phyloP scores from a whole-genome alignment of 2,888 invertebrate genomes.

The Bembecia ichneumoniformis region DNA sequence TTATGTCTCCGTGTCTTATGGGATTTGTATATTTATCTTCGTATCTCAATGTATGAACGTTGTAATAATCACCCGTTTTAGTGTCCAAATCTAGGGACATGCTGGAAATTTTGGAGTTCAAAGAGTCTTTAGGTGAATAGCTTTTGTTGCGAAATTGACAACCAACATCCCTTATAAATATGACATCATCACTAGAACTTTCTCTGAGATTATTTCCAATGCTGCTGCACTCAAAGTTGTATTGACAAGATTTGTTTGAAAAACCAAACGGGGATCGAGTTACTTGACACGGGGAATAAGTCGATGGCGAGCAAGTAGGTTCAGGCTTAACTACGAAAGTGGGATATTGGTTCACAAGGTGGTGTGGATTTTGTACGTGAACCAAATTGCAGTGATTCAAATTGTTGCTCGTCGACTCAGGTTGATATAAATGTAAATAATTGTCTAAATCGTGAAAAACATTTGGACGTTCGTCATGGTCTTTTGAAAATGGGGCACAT shows the following conservation, averaged over 20 bases:
- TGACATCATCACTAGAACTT: constrained; percentile 28
- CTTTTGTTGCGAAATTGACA: constrained; percentile 48
- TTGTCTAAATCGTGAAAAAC: constrained; percentile 22
- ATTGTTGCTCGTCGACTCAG: constrained; percentile 22
- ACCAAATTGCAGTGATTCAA: constrained; percentile 24
- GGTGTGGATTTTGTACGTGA: constrained; percentile 28
- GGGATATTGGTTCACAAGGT: constrained; percentile 23
- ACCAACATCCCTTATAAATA: constrained; percentile 58
- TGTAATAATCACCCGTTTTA: constrained; percentile 29
- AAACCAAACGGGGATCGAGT: constrained; percentile 18
- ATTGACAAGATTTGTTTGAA: constrained; percentile 52
- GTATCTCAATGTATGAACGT: constrained; percentile 36
- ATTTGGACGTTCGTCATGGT: constrained; percentile 26
- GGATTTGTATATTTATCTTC: constrained; percentile 44
- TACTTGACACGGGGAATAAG: constrained; percentile 22
- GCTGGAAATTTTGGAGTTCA: constrained; percentile 33
- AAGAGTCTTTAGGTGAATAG: constrained; percentile 22
- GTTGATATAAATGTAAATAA: constrained; percentile 28
- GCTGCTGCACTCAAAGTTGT: constrained; percentile 4
- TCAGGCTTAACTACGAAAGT: constrained; percentile 27
- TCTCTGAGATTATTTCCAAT: constrained; percentile 8
- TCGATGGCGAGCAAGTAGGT: constrained; percentile 15
- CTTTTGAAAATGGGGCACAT: constrained; percentile 47
- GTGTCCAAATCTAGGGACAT: constrained; percentile 30
- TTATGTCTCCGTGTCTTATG: constrained; percentile 12